These are phyloP conservation scores for Hirtodrosophila duncani DNA, from an alignment of 2,888 invertebrate species.

Conservation along the genomic window DNA sequence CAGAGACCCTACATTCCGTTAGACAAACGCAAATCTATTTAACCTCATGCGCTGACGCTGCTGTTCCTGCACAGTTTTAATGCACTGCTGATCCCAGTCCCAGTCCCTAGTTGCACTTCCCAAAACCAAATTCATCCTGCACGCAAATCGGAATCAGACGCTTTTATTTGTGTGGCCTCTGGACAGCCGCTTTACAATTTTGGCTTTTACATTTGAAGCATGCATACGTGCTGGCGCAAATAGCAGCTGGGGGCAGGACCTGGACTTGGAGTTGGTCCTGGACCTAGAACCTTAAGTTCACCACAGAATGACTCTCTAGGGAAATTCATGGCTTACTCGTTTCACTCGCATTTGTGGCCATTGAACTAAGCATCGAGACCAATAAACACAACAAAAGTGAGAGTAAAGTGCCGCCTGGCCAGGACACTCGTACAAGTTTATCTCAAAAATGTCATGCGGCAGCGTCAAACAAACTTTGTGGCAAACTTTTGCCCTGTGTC, in stretches of 20 bases:
- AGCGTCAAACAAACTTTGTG: conserved; percentile 35
- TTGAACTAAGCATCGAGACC: conserved; percentile 57
- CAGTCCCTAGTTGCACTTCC: conserved; percentile 20
- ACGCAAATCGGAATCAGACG: conserved; percentile 58
- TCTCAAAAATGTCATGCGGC: conserved; percentile 42
- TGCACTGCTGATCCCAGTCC: conserved; percentile 9
- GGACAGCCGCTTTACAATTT: too few species aligned
- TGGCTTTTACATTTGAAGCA: too few species aligned
- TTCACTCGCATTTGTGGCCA: conserved; percentile 46
- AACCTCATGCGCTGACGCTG: conserved; percentile 45
- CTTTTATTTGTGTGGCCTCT: conserved; percentile 61
- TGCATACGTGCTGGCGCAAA: too few species aligned
- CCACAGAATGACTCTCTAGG: conserved; percentile 55
- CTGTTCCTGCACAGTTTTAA: conserved; percentile 16
- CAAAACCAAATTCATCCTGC: conserved; percentile 6
- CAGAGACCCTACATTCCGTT: not conserved
- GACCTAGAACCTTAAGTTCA: conserved; percentile 32
- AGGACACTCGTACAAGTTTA: conserved; percentile 50
- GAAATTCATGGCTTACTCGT: conserved; percentile 46
- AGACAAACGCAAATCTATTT: conserved; percentile 65
- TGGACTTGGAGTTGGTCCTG: conserved; percentile 10
- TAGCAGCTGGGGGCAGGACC: conserved; percentile 23
- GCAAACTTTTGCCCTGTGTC: conserved; percentile 49
- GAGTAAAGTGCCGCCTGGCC: conserved; percentile 32
- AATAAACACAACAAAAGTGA: conserved; percentile 48